Conservation (phyloP, 1,140 invertebrate species). For the Pteromalus puparum region DNA sequence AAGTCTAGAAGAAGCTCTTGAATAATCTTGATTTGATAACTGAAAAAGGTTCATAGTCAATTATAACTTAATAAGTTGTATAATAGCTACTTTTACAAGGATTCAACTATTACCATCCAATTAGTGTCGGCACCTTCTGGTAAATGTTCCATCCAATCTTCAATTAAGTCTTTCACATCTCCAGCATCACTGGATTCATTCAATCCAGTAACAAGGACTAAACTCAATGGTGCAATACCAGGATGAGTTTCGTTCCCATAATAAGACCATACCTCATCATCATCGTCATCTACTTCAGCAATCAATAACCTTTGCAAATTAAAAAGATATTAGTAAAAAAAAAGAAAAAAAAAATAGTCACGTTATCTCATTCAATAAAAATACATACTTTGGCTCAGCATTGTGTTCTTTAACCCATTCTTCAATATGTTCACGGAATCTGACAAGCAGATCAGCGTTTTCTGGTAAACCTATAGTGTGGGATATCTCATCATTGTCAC, state of each 20-base stretch:
- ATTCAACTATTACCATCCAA: slow-evolving; percentile 70
- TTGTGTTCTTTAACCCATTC: slow-evolving; percentile 59
- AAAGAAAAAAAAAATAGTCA: no score
- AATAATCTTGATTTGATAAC: slow-evolving; percentile 81
- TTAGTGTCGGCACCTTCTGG: slow-evolving; percentile 71
- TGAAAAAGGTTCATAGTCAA: slow-evolving; percentile 61
- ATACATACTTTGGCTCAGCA: slow-evolving; percentile 58
- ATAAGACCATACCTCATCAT: slow-evolving; percentile 75
- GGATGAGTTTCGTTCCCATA: slow-evolving; percentile 75
- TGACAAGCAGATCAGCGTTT: slow-evolving; percentile 56
- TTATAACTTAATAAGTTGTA: neutral
- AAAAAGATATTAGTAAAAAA: slow-evolving; percentile 24
- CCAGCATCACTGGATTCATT: slow-evolving; percentile 70
- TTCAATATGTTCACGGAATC: slow-evolving; percentile 59
- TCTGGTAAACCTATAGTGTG: slow-evolving; percentile 53
- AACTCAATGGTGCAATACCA: slow-evolving; percentile 80
- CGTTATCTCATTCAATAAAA: neutral
- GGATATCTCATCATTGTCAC: slow-evolving; percentile 8
- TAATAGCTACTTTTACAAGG: slow-evolving; percentile 24
- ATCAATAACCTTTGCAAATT: slow-evolving; percentile 73
- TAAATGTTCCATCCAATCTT: slow-evolving; percentile 74
- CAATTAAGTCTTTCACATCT: slow-evolving; percentile 69
- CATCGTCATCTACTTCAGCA: slow-evolving; percentile 75
- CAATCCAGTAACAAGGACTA: slow-evolving; percentile 71
- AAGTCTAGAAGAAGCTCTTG: slow-evolving; percentile 78